phyloP scores from a whole-genome alignment of 2,888 invertebrate species.

The Sepioteuthis lessoniana region DNA sequence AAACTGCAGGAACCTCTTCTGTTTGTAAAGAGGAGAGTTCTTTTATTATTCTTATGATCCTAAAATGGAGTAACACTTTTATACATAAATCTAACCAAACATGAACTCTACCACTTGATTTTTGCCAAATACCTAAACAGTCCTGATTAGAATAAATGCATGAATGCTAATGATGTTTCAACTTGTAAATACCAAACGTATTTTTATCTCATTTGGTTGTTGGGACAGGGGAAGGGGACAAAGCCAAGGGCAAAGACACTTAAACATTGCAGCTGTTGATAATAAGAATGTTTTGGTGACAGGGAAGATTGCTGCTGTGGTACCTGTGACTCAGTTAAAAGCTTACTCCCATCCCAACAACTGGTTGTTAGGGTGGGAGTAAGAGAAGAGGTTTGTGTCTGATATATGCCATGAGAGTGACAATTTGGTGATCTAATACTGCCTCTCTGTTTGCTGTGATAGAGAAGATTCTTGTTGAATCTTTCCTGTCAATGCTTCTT shows the following conservation, averaged over 20 bases:
- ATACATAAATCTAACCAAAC: not conserved
- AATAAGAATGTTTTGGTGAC: conserved; percentile 23
- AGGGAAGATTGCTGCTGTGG: not conserved
- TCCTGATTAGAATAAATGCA: not conserved
- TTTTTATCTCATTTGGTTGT: not conserved
- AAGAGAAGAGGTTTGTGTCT: not conserved
- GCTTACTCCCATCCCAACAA: not conserved
- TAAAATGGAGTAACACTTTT: not conserved
- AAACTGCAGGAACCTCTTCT: no score
- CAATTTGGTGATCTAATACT: not conserved
- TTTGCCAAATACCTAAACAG: not conserved
- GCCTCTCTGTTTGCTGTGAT: not conserved
- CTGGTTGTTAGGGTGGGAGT: not conserved
- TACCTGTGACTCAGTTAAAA: not conserved
- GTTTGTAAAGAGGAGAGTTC: no score
- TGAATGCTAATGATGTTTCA: not conserved
- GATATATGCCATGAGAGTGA: not conserved
- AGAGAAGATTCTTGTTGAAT: not conserved
- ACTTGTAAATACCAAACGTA: not conserved
- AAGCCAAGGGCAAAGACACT: not conserved
- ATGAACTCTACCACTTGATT: not conserved
- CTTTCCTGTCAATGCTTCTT: not conserved
- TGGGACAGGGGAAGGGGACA: not conserved
- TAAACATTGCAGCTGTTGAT: conserved; percentile 6
- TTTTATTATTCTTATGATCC: not conserved